These are phyloP conservation scores for Drosophila longiperda DNA, from an alignment of 2,888 invertebrate species.

Conservation along the genomic window DNA sequence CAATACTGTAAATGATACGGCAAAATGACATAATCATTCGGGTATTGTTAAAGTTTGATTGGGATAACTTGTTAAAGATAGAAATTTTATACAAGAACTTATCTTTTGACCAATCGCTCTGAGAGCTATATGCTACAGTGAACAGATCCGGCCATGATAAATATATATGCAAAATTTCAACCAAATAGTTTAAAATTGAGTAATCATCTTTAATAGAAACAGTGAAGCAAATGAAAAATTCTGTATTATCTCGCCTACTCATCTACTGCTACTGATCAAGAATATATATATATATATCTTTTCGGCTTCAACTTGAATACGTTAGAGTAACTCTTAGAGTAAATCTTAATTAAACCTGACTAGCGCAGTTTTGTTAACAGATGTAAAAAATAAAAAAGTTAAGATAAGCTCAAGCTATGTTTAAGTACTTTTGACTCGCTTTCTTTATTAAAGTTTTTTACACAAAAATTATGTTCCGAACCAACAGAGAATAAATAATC, in stretches of 20 bases:
- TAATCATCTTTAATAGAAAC: not conserved
- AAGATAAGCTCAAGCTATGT: not conserved
- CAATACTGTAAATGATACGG: not conserved
- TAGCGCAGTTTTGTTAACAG: not conserved
- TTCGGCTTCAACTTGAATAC: not conserved
- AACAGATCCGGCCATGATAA: not conserved
- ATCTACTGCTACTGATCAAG: not conserved
- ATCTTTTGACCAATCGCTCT: not conserved
- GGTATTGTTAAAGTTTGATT: not conserved
- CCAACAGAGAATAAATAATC: constrained; percentile 7
- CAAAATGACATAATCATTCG: not conserved
- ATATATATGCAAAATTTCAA: not conserved
- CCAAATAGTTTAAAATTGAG: not conserved
- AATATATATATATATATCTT: not conserved
- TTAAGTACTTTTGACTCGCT: not conserved
- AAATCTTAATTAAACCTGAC: not conserved
- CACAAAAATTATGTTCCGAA: not conserved
- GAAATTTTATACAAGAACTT: not conserved
- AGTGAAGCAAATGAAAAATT: not conserved
- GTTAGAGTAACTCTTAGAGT: not conserved
- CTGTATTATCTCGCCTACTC: not conserved
- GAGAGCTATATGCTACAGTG: not conserved
- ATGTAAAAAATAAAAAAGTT: not conserved
- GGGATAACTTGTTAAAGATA: not conserved
- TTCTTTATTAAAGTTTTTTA: not conserved